Evolutionary conservation across 2,113 vertebrate species (phyloP).

Genomic region (western clawed frog (Xenopus tropicalis)): DNA sequence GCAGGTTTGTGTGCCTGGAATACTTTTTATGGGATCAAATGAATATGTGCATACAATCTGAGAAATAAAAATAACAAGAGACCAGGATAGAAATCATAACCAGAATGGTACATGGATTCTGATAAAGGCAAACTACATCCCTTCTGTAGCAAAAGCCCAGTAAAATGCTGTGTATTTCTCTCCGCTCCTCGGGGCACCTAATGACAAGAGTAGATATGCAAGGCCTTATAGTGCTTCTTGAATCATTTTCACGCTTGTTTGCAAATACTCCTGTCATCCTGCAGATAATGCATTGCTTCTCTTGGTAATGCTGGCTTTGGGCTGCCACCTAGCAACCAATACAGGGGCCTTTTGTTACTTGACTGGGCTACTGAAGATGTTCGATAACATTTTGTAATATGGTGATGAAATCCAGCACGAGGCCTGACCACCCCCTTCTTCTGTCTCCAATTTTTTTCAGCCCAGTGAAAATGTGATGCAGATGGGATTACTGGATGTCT

Average conservation of each 20-base stretch:
- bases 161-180: constrained; percentile 25
- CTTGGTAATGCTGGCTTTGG: background rate
- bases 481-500: constrained; percentile 38
- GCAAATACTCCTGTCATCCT: constrained; percentile 18
- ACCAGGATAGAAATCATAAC: constrained; percentile 1
- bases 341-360: constrained; percentile 14
- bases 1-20: background rate
- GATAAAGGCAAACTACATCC: constrained; percentile 23
- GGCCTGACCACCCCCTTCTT: constrained; percentile 1
- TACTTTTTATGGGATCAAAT: constrained; percentile 28
- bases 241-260: constrained; percentile 9
- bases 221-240: constrained; percentile 32
- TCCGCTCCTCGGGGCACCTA: constrained; percentile 29
- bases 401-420: constrained; percentile 14
- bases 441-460: constrained; percentile 28
- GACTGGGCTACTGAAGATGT: constrained; percentile 14
- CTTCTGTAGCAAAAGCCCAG: background rate
- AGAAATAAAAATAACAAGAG: background rate
- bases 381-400: constrained; percentile 14
- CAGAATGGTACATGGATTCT: background rate
- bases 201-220: constrained; percentile 38
- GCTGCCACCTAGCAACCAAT: background rate
- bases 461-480: constrained; percentile 17
- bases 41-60: constrained; percentile 21
- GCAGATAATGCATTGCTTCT: constrained; percentile 32